Conservation (phyloP, 2,888 invertebrate genomes). For the Isoperla grammatica region DNA sequence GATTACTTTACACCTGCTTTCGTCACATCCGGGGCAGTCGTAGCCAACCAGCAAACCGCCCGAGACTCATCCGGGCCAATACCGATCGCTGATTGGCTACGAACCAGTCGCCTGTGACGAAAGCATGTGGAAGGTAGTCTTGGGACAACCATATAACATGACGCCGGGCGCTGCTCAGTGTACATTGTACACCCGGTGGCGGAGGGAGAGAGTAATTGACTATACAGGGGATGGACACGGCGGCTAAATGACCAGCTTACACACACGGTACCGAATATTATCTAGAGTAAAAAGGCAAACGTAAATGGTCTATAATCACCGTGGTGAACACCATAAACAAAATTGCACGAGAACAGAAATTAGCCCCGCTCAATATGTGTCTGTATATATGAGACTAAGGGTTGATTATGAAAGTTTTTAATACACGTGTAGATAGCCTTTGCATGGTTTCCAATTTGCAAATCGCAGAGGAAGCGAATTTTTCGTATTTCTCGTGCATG, state of each 20-base stretch:
- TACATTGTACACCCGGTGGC: conserved; percentile 10
- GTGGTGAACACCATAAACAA: conserved; percentile 28
- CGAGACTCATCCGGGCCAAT: no score
- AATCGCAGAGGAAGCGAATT: conserved; percentile 24
- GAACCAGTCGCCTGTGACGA: no score
- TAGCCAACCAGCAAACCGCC: no score
- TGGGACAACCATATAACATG: no score
- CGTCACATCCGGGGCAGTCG: no score
- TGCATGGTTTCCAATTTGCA: conserved; percentile 29
- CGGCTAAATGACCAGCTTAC: conserved; percentile 8
- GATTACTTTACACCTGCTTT: no score
- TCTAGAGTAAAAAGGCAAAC: conserved; percentile 17
- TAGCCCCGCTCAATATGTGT: conserved; percentile 18
- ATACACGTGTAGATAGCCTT: conserved; percentile 2
- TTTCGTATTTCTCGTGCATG: conserved; percentile 10
- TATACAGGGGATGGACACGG: conserved; percentile 17
- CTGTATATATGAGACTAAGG: conserved; percentile 4
- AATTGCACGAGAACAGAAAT: conserved; percentile 26
- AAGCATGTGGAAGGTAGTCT: no score
- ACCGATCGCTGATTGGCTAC: no score
- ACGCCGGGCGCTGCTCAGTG: not conserved
- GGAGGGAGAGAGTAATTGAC: conserved; percentile 23
- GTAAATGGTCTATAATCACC: conserved; percentile 27
- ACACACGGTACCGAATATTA: conserved; percentile 21
- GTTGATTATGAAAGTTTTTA: conserved; percentile 15